A percentile compares a stretch with the other conserved stretches of the same genome.
These are phyloP conservation scores for Malthinus seriepunctatus DNA, from an alignment of 2,888 invertebrate genomes.

Conservation along the genomic window DNA sequence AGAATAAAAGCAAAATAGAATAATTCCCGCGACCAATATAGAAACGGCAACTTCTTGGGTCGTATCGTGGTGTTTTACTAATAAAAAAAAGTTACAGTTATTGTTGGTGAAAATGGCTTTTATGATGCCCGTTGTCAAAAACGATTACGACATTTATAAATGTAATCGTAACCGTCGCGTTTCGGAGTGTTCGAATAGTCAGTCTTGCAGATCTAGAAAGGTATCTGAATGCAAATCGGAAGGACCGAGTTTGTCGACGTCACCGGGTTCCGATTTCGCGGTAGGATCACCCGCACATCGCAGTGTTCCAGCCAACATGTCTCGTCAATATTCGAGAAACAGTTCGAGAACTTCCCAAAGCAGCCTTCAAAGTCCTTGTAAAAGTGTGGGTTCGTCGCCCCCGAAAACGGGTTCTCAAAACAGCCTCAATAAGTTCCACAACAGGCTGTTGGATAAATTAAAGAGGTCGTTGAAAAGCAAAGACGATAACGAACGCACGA, in stretches of 20 bases:
- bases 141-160: constrained; percentile 92
- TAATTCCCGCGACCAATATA: constrained; percentile 17
- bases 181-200: constrained; percentile 72
- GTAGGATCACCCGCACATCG: constrained; percentile 64
- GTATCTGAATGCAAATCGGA: constrained; percentile 77
- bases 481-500: constrained; percentile 41
- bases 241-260: constrained; percentile 70
- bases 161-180: constrained; percentile 75
- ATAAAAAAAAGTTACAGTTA: background rate
- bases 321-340: constrained; percentile 59
- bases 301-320: constrained; percentile 68
- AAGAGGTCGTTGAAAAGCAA: constrained; percentile 69
- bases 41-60: constrained; percentile 19
- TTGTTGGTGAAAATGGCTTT: constrained; percentile 71
- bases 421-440: constrained; percentile 78
- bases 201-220: constrained; percentile 68
- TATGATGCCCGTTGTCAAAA: constrained; percentile 94
- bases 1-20: constrained; percentile 39
- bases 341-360: constrained; percentile 66
- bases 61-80: constrained; percentile 2
- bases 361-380: constrained; percentile 67
- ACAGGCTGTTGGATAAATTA: constrained; percentile 77
- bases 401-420: constrained; percentile 63
- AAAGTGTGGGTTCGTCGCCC: constrained; percentile 68
- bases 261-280: constrained; percentile 64